These are phyloP conservation scores for Heliothis virescens DNA, from an alignment of 1,140 invertebrate genomes.

Conservation along the genomic window DNA sequence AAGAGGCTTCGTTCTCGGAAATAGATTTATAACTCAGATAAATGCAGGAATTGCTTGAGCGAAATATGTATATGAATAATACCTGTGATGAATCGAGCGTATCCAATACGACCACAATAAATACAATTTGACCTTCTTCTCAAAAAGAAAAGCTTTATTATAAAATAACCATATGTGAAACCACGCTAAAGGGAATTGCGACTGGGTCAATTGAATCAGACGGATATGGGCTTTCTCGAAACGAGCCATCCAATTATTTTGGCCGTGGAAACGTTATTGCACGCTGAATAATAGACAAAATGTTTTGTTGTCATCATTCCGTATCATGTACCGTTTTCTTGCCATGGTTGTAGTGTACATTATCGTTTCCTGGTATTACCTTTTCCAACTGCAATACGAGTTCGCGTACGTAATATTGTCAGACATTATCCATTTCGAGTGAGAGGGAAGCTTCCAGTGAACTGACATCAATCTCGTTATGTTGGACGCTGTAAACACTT, in stretches of 20 bases:
- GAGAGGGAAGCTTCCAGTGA: neutral
- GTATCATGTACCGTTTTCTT: constrained; percentile 39
- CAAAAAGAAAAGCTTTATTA: constrained; percentile 2
- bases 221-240: constrained; percentile 40
- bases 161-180: neutral
- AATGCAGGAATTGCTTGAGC: constrained; percentile 1
- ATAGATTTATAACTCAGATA: constrained; percentile 28
- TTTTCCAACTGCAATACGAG: constrained; percentile 31
- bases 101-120: neutral
- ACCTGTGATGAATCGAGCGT: neutral
- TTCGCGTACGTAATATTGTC: constrained; percentile 29
- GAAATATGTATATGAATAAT: neutral
- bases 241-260: constrained; percentile 39
- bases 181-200: constrained; percentile 21
- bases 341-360: constrained; percentile 23
- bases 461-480: neutral
- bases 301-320: constrained; percentile 12
- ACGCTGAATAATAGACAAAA: constrained; percentile 40
- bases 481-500: neutral
- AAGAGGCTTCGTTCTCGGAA: constrained; percentile 23
- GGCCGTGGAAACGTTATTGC: constrained; percentile 34
- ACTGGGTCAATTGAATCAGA: constrained; percentile 27
- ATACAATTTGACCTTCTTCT: neutral
- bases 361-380: constrained; percentile 35
- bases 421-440: constrained; percentile 28